A percentile compares a stretch with the other conserved stretches of the same genome.
Evolutionary conservation across 2,888 invertebrate genomes (phyloP).

Genomic region (Hydraecia micacea): DNA sequence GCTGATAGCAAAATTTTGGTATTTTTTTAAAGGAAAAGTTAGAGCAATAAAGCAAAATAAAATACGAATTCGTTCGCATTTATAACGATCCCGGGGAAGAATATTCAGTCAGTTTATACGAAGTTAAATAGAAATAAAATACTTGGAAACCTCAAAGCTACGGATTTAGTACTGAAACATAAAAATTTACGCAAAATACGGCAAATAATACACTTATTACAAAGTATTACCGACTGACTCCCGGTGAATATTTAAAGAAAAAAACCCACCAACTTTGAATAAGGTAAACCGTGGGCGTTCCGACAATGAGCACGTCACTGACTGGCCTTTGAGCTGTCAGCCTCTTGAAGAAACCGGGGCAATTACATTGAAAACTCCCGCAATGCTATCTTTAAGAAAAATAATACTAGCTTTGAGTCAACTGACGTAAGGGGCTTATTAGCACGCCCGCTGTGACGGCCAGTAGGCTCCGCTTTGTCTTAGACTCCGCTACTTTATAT

Average conservation of each 20-base stretch:
- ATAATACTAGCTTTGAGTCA: slow-evolving; percentile 84
- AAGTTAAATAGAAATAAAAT: slow-evolving; percentile 38
- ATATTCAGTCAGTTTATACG: slow-evolving; percentile 16
- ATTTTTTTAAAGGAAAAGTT: slow-evolving; percentile 20
- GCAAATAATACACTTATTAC: slow-evolving; percentile 72
- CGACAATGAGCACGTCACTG: slow-evolving; percentile 89
- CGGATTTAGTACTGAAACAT: slow-evolving; percentile 25
- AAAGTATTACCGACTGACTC: slow-evolving; percentile 73
- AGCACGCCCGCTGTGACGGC: slow-evolving; percentile 81
- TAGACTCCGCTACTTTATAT: slow-evolving; percentile 64
- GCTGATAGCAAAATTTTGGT: slow-evolving; percentile 68
- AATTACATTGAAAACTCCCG: slow-evolving; percentile 89
- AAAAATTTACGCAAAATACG: slow-evolving; percentile 50
- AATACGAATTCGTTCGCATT: slow-evolving; percentile 21
- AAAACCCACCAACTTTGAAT: slow-evolving; percentile 86
- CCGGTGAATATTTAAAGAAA: slow-evolving; percentile 81
- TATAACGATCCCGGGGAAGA: slow-evolving; percentile 16
- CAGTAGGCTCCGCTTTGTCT: slow-evolving; percentile 73
- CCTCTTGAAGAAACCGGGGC: slow-evolving; percentile 88
- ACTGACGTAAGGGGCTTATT: slow-evolving; percentile 87
- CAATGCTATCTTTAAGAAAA: slow-evolving; percentile 88
- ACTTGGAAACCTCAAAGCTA: slow-evolving; percentile 23
- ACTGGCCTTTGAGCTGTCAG: slow-evolving; percentile 89
- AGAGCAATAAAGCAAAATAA: slow-evolving; percentile 18
- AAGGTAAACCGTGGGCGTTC: slow-evolving; percentile 88